Evolutionary conservation across 2,888 invertebrate genomes (phyloP).

Genomic region (Sclerodermus sp.): DNA sequence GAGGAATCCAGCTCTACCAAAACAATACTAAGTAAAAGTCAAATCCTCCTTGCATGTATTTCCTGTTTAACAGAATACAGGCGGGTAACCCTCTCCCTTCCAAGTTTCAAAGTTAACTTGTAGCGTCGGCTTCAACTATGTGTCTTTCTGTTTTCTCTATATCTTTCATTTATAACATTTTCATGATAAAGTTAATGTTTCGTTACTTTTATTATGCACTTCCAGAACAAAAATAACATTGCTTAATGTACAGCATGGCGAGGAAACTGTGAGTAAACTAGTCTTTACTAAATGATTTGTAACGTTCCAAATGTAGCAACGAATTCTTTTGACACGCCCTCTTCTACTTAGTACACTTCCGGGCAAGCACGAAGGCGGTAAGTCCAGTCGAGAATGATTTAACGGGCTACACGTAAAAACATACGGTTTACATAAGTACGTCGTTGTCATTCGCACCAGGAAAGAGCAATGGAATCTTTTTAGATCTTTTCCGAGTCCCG

Average conservation of each 20-base stretch:
- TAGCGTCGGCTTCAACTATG: no score
- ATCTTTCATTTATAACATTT: no score
- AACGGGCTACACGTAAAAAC: conserved; percentile 32
- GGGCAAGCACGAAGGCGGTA: conserved; percentile 30
- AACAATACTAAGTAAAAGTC: no score
- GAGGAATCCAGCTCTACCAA: conserved; percentile 2
- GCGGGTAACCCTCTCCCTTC: conserved; percentile 7
- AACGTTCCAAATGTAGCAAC: conserved; percentile 36
- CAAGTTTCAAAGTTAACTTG: no score
- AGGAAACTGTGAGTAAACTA: background rate
- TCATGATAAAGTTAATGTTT: no score
- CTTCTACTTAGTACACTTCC: conserved; percentile 38
- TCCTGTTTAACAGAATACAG: background rate
- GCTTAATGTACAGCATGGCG: background rate
- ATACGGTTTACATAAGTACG: conserved; percentile 44
- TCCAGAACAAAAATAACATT: background rate
- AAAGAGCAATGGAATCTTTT: conserved; percentile 24
- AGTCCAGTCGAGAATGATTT: conserved; percentile 41
- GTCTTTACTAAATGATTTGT: conserved; percentile 32
- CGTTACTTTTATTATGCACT: no score
- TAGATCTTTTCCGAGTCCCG: conserved; percentile 19
- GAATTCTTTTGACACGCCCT: conserved; percentile 21
- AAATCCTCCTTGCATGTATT: conserved; percentile 2
- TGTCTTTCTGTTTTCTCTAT: no score
- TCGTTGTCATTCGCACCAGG: conserved; percentile 35